Conservation (phyloP, 2,888 invertebrate genomes). For the Ophion ventricosus region DNA sequence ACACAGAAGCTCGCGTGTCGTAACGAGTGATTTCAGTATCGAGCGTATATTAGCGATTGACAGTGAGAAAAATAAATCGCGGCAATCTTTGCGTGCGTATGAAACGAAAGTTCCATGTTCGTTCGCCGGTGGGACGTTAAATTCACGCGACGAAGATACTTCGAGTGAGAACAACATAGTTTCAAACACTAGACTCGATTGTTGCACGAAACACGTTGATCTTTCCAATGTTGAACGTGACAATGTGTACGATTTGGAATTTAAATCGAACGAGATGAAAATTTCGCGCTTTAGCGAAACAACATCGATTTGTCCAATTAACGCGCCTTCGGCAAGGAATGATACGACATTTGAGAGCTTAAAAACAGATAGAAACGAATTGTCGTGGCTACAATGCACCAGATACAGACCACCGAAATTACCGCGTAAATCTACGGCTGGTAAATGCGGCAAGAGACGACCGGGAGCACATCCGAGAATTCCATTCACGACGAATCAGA, state of each 20-base stretch:
- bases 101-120: background rate
- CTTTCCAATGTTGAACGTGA: background rate
- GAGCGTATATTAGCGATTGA: conserved; percentile 75
- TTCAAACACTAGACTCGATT: background rate
- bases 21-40: conserved; percentile 78
- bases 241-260: background rate
- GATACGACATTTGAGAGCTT: background rate
- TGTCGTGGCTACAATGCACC: conserved; percentile 88
- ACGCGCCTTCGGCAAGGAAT: background rate
- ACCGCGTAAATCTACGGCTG: conserved; percentile 85
- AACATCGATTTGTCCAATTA: background rate
- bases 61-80: conserved; percentile 22
- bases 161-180: background rate
- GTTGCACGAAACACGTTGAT: background rate
- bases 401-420: conserved; percentile 90
- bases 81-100: background rate
- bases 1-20: conserved; percentile 61
- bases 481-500: conserved; percentile 89
- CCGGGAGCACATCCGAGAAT: conserved; percentile 84
- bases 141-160: background rate
- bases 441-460: conserved; percentile 73
- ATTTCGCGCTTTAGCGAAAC: background rate
- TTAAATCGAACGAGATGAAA: background rate
- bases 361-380: conserved; percentile 64
- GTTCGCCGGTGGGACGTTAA: background rate